Evolutionary conservation across 1,140 invertebrate genomes (phyloP).

Genomic region (silkworm (Bombyx mori)): DNA sequence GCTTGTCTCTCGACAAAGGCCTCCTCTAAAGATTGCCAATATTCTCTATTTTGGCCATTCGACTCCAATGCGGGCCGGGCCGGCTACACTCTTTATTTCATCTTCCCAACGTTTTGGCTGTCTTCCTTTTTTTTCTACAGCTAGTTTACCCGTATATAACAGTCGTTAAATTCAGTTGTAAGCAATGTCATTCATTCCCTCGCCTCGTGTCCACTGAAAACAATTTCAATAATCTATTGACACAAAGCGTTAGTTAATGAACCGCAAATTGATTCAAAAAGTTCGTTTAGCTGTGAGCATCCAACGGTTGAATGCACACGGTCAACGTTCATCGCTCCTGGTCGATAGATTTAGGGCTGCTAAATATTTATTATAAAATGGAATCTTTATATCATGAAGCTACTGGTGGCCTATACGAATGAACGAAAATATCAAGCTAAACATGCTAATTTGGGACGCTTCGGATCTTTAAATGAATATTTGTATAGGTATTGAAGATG

Average conservation of each 20-base stretch:
- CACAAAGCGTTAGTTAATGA: conserved; percentile 10
- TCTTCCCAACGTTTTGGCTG: too few species aligned
- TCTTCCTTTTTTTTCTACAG: too few species aligned
- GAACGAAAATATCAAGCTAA: too few species aligned
- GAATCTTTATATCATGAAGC: background rate
- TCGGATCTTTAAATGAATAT: too few species aligned
- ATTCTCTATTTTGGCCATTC: too few species aligned
- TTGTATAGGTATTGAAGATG: too few species aligned
- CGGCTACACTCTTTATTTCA: too few species aligned
- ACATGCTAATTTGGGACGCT: too few species aligned
- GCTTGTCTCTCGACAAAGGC: too few species aligned
- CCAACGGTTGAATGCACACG: conserved; percentile 10
- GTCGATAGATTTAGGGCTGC: conserved; percentile 5
- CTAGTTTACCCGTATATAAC: background rate
- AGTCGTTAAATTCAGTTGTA: background rate
- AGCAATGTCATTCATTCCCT: background rate
- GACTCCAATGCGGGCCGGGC: too few species aligned
- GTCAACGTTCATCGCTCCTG: conserved; percentile 15
- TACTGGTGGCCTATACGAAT: too few species aligned
- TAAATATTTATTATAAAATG: background rate
- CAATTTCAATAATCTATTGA: conserved; percentile 2
- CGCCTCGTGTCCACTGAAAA: background rate
- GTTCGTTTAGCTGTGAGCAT: conserved; percentile 12
- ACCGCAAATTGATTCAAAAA: conserved; percentile 16
- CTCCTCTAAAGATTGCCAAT: too few species aligned